Percentiles rank a stretch among this genome's conserved stretches.
Evolutionary conservation across 23 tunicate species (phyloP).

Genomic region (Ascidia mentula): DNA sequence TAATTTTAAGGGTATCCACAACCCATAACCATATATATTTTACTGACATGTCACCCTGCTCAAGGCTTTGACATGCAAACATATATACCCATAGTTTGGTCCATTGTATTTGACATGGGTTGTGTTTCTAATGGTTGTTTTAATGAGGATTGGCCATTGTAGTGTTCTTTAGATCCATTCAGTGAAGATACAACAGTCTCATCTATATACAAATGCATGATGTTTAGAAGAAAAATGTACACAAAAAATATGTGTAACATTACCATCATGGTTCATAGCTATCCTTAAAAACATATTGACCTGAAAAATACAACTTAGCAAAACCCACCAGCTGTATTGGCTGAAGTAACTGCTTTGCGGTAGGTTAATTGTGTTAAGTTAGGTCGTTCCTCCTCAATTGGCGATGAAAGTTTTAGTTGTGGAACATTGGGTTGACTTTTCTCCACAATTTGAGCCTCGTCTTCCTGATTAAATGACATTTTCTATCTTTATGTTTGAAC

Average conservation of each 20-base stretch:
- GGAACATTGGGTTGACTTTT: background rate
- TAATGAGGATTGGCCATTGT: too few relatives aligned
- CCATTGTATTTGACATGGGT: too few relatives aligned
- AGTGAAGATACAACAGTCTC: background rate
- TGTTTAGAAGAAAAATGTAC: background rate
- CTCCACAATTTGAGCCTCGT: background rate
- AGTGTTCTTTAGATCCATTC: background rate
- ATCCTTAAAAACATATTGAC: too few relatives aligned
- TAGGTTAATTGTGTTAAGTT: background rate
- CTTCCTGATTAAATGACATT: background rate
- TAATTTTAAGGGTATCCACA: too few relatives aligned
- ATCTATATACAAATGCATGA: background rate
- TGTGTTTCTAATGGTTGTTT: too few relatives aligned
- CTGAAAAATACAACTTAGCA: background rate
- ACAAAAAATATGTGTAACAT: background rate
- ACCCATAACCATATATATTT: too few relatives aligned
- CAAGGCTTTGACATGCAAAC: too few relatives aligned
- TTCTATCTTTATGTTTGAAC: background rate
- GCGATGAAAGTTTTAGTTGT: background rate
- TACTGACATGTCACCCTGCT: too few relatives aligned
- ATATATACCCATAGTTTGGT: too few relatives aligned
- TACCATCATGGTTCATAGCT: background rate
- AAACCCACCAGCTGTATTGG: background rate
- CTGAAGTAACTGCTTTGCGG: background rate
- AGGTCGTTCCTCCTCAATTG: background rate